Evolutionary conservation across 1,140 invertebrate species (phyloP).

Genomic region (Bombus huntii): DNA sequence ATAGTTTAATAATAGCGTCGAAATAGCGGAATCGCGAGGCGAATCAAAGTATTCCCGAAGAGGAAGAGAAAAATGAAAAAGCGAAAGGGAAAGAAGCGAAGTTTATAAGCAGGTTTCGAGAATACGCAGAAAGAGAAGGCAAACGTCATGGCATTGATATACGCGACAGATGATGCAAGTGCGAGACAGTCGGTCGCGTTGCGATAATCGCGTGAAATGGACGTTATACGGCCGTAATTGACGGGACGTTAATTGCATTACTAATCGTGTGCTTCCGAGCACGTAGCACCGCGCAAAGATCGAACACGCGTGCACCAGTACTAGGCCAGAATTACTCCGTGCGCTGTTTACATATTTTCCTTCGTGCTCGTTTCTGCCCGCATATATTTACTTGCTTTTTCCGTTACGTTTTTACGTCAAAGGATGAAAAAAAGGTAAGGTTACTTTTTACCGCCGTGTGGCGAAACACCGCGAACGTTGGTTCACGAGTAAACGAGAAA

Average conservation of each 20-base stretch:
- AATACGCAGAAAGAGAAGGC: background rate
- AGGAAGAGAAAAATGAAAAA: no score
- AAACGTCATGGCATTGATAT: background rate
- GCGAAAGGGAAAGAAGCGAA: no score
- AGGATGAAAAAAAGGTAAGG: background rate
- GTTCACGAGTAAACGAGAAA: background rate
- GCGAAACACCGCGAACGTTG: background rate
- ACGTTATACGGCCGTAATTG: conserved; percentile 14
- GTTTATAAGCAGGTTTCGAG: background rate
- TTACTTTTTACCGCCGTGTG: no score
- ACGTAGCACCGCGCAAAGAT: background rate
- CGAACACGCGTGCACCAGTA: background rate
- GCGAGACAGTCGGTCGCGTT: background rate
- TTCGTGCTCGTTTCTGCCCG: background rate
- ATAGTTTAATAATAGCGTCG: background rate
- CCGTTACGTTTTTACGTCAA: background rate
- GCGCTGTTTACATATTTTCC: background rate
- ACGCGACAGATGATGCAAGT: background rate
- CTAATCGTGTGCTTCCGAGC: conserved; percentile 18
- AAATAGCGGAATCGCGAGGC: no score
- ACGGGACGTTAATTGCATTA: conserved; percentile 29
- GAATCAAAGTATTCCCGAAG: no score
- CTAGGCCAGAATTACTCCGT: background rate
- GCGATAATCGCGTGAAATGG: conserved; percentile 6
- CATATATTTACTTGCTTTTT: background rate